phyloP scores from a whole-genome alignment of 2,888 invertebrate species.

The Sepioteuthis lessoniana region DNA sequence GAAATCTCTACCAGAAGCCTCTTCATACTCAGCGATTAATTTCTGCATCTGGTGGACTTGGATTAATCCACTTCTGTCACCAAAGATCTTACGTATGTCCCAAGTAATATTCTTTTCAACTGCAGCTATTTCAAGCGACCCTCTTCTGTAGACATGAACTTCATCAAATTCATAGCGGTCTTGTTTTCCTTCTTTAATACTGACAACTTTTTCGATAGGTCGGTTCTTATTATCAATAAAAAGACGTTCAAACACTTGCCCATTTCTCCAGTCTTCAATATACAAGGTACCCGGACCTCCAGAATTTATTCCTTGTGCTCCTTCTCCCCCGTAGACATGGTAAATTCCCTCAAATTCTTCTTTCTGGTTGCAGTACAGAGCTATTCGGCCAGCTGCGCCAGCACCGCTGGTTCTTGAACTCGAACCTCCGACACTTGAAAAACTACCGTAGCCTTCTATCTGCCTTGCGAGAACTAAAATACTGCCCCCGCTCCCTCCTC shows the following conservation, averaged over 20 bases:
- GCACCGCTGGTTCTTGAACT: constrained; percentile 57
- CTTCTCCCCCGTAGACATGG: constrained; percentile 59
- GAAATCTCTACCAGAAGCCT: constrained; percentile 59
- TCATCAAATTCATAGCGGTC: constrained; percentile 60
- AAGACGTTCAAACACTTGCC: constrained; percentile 56
- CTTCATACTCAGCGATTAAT: constrained; percentile 58
- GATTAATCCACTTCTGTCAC: constrained; percentile 62
- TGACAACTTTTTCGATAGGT: constrained; percentile 60
- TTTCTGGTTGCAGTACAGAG: constrained; percentile 55
- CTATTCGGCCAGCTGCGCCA: constrained; percentile 63
- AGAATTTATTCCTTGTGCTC: constrained; percentile 52
- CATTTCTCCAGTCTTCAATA: constrained; percentile 58
- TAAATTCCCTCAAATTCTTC: constrained; percentile 60
- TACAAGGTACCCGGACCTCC: constrained; percentile 65
- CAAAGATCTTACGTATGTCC: constrained; percentile 56
- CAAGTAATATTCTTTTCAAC: constrained; percentile 52
- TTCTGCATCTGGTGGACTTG: constrained; percentile 60
- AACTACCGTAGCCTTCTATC: constrained; percentile 63
- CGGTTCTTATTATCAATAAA: constrained; percentile 60
- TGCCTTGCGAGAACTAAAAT: constrained; percentile 57
- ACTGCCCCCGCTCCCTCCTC: constrained; percentile 68
- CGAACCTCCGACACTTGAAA: constrained; percentile 60
- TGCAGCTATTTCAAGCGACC: constrained; percentile 59
- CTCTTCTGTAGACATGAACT: constrained; percentile 60
- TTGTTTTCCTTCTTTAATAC: constrained; percentile 57